Percentiles rank a stretch among this genome's conserved stretches.
phyloP scores from a whole-genome alignment of 2,888 invertebrate genomes.

The Brachylomia viminalis region DNA sequence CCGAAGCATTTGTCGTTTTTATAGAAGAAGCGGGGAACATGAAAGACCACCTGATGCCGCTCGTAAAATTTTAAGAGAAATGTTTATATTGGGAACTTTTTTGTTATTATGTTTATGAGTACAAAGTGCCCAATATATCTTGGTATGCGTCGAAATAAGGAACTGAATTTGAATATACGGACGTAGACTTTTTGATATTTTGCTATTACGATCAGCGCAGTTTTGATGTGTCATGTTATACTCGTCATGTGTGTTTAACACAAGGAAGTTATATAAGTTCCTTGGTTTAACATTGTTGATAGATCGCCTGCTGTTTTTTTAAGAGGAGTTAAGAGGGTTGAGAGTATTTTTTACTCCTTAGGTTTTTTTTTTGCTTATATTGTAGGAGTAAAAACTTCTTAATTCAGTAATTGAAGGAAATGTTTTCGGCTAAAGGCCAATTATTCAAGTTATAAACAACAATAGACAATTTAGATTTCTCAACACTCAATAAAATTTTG shows the following conservation, averaged over 20 bases:
- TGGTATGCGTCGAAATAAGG: slow-evolving; percentile 8
- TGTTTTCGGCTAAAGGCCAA: background rate
- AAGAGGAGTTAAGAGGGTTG: too few relatives aligned
- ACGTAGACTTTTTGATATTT: background rate
- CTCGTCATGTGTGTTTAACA: background rate
- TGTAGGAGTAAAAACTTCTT: background rate
- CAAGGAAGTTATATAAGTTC: too few relatives aligned
- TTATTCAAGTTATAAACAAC: background rate
- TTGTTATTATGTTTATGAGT: slow-evolving; percentile 46
- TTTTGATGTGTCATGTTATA: background rate
- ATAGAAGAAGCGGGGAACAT: slow-evolving; percentile 36
- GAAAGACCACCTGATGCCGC: slow-evolving; percentile 58
- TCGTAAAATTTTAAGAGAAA: slow-evolving; percentile 61
- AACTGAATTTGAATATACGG: slow-evolving; percentile 3
- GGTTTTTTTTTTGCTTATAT: background rate
- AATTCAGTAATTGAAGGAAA: background rate
- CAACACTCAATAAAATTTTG: background rate
- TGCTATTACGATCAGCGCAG: background rate
- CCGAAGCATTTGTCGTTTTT: slow-evolving; percentile 50
- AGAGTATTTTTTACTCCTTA: background rate
- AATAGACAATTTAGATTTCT: background rate
- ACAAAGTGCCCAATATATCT: slow-evolving; percentile 7
- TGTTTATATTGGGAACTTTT: slow-evolving; percentile 43
- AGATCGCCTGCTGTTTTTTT: background rate
- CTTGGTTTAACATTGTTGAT: background rate